Base-by-base conservation (phyloP, 2,113 vertebrate species). In the Sphaerodactylus townsendi region DNA sequence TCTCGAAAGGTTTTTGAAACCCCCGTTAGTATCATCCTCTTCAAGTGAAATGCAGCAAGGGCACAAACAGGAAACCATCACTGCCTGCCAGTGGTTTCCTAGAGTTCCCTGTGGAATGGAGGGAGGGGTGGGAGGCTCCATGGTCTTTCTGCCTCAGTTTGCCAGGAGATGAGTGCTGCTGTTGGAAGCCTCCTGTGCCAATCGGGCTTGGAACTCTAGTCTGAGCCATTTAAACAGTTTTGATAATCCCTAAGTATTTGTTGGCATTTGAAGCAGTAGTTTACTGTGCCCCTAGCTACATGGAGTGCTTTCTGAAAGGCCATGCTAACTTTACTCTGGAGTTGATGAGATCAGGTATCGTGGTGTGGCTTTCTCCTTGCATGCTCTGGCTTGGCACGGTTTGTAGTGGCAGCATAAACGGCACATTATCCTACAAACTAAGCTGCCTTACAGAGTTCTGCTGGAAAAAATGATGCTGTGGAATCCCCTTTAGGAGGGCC, bases 271-370 rank as follows among this genome's bases (percentile, higher is more conserved):
- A 83, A 65, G 62, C 79, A 35, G 78, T 59, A 87, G 90, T 93
- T 93, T 93, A 86, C 83, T 90, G 86, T 80, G 0, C 85, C 84
- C 91, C 87, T 89, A 83, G 30, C 90, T 78, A 46, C 85, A 28
- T 86, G 76, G 37, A 92, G 92, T 56, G 68, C 88, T 93, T 91
- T 93, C 92, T 2, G 0, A 93, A 95, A 95, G 93, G 94, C 91
- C 94, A 93, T 73, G 90, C 93, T 94, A 95, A 93, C 92, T 95
- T 95, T 95, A 93, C 92, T 75, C 86, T 1, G 37, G 88, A 71
- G 92, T 84, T 73, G 75, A 37, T 0, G 13, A 85, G 88, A 93
- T 95, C 93, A 71, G 88, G 15, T 95, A 50, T 80, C 93, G 1
- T 0, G 5, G 3, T 1, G 7, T 79, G 88, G 88, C 84, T 84